Percentiles rank a stretch among this genome's conserved stretches.
phyloP scores from a whole-genome alignment of 2,113 vertebrate genomes.

The Phalacrocorax brasilianus region DNA sequence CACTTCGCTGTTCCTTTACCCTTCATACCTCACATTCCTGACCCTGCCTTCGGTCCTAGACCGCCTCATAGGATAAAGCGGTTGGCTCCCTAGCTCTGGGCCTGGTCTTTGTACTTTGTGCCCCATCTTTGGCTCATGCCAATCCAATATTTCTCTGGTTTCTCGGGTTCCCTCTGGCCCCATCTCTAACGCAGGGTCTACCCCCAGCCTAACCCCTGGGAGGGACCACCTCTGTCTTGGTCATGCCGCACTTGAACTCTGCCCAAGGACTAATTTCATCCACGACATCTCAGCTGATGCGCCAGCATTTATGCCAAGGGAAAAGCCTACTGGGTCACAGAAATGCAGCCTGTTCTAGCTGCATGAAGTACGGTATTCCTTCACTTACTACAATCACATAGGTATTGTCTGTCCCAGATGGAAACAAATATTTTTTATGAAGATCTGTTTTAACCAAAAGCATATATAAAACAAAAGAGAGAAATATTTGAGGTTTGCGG shows the following conservation, averaged over 20 bases:
- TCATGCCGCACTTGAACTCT: neutral
- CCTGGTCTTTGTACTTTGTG: neutral
- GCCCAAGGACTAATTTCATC: neutral
- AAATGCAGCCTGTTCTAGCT: neutral
- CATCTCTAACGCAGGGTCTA: rapidly evolving
- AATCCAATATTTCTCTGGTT: neutral
- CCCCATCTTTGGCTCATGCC: neutral
- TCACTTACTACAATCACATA: neutral
- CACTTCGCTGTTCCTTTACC: neutral
- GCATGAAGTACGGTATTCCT: neutral
- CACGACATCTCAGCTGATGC: rapidly evolving
- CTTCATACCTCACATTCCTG: rapidly evolving
- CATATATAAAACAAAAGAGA: conserved; percentile 62
- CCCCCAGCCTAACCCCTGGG: neutral
- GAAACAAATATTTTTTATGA: conserved; percentile 59
- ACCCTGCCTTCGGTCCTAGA: neutral
- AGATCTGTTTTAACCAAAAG: conserved; percentile 59
- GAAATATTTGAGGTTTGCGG: conserved; percentile 60
- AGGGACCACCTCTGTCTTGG: neutral
- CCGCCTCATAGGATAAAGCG: rapidly evolving
- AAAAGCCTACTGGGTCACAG: neutral
- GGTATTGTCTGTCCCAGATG: conserved; percentile 60
- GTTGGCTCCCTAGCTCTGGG: neutral
- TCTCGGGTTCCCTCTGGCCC: neutral
- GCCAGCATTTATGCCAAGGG: neutral